Evolutionary conservation across 2,113 vertebrate genomes (phyloP), one percentile per base, ranked within the genome.

Genomic region (Electrona antarctica): DNA sequence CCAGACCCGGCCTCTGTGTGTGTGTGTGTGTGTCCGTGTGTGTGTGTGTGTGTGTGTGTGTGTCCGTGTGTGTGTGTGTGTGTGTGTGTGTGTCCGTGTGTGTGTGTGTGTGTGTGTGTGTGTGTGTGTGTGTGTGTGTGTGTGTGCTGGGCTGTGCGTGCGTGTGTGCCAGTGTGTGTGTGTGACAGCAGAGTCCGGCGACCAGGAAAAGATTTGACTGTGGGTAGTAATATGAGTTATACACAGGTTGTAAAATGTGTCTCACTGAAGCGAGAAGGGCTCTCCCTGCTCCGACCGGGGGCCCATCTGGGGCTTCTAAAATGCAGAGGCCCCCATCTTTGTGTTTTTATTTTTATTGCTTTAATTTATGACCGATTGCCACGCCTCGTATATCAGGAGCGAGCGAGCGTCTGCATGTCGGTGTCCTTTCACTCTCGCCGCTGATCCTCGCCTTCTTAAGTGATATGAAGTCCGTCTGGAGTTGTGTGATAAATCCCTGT

Each of bases 351-450:
- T 80, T 90, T 89, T 86, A 88, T 73, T 60, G 77, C 69, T 76
- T 56, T 81, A 77, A 90, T 91, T 90, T 91, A 91, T 29, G 82
- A 64, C 64, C 66, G 66, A 81, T 65, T 15, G 80, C 83, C 82
- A 83, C 60, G 64, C 74, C 73, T 81, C 79, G 61, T 85, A 85
- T 80, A 85, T 88, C 83, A 83, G 29, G 21, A 76, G 64, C 67
- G 33, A 29, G 21, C 3, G 7, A 10, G 52, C 56, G 33, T 47
- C 29, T 45, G n/a, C 29, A 9, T 41, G 48, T 52, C 4, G 57
- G 56, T 57, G 56, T 15, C 54, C 60, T 10, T 68, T 68, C 63
- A 67, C 54, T 49, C 13, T 12, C 49, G 33, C 33, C 33, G 5
- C 64, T 10, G 6, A 28, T 67, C 15, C 46, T n/a, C 64, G 62